Base-by-base conservation (phyloP, 2,888 invertebrate species). In the Apamea epomidion region DNA sequence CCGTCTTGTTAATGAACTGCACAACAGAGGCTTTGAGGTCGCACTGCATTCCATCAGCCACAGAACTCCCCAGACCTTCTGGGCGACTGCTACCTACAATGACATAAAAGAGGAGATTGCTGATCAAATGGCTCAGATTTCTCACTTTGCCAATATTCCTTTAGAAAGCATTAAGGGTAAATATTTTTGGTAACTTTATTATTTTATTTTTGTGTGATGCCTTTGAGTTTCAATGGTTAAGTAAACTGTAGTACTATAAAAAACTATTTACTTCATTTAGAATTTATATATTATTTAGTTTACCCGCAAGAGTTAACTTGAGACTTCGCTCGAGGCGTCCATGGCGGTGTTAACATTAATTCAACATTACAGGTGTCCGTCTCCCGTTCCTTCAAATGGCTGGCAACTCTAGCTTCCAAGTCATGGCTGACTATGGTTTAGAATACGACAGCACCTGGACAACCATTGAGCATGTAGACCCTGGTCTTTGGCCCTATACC, bases 21-120 rank as follows among this genome's bases (percentile, higher is more conserved):
- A 97, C 90, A 95, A 95, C 80, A 82, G 83, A 2, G 96, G 98
- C 0, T 98, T 97, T 84, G 98, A 98, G 93, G 98, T 98, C 3
- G 98, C 98, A 0, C 95, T 98, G 1, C 98, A 98, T 92, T 98
- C 98, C 10, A 97, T 98, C 51, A 97, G 97, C 1, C 98, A 98
- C 86, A 94, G 95, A 64, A 94, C 96, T 2, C 95, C 96, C 14
- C 97, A 97, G 29, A 93, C 94, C 0, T 98, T 97, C 89, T 98
- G 98, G 98, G 93, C 95, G 29, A 90, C 95, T n/a, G 97, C 98
- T 0, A 92, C 94, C 75, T 94, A 97, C 37, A 96, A 97, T 1
- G 93, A 93, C 0, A 93, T 98, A 90, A 94, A 93, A 72, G 90
- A 91, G 7, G 98, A 98, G 92, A 97, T 98, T 80, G 97, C 95